Evolutionary conservation across 2,888 invertebrate species (phyloP).

Genomic region (Limenitis camilla): DNA sequence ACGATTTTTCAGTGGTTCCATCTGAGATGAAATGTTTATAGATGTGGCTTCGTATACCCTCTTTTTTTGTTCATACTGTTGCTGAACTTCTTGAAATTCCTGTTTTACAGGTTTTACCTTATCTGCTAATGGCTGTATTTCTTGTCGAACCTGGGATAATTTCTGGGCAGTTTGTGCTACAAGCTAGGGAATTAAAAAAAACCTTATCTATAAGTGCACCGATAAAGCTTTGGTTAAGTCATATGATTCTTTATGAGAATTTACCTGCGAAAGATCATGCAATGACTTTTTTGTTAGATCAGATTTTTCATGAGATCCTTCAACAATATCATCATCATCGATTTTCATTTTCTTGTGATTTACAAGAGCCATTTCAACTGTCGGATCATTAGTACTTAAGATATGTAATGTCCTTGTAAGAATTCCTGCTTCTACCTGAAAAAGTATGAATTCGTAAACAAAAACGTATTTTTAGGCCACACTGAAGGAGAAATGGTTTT

Average conservation of each 20-base stretch:
- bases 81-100: slow-evolving; percentile 76
- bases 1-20: slow-evolving; percentile 71
- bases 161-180: slow-evolving; percentile 77
- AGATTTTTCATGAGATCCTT: slow-evolving; percentile 52
- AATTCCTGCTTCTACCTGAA: slow-evolving; percentile 83
- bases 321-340: slow-evolving; percentile 75
- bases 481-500: not conserved
- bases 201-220: not conserved
- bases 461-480: not conserved
- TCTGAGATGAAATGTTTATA: slow-evolving; percentile 69
- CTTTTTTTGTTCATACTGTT: slow-evolving; percentile 81
- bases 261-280: slow-evolving; percentile 68
- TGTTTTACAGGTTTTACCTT: slow-evolving; percentile 79
- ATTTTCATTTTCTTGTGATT: slow-evolving; percentile 67
- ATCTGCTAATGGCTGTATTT: slow-evolving; percentile 64
- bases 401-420: slow-evolving; percentile 84
- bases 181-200: slow-evolving; percentile 57
- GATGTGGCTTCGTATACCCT: slow-evolving; percentile 78
- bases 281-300: slow-evolving; percentile 58
- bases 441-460: slow-evolving; percentile 2
- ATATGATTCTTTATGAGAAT: no score
- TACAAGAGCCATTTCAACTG: slow-evolving; percentile 65
- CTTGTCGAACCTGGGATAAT: slow-evolving; percentile 62
- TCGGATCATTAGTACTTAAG: slow-evolving; percentile 75
- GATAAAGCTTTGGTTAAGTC: no score